Percentiles rank a stretch among this genome's conserved stretches.
Conservation (phyloP, 2,113 vertebrate genomes). For the Sinocyclocheilus anshuiensis region DNA sequence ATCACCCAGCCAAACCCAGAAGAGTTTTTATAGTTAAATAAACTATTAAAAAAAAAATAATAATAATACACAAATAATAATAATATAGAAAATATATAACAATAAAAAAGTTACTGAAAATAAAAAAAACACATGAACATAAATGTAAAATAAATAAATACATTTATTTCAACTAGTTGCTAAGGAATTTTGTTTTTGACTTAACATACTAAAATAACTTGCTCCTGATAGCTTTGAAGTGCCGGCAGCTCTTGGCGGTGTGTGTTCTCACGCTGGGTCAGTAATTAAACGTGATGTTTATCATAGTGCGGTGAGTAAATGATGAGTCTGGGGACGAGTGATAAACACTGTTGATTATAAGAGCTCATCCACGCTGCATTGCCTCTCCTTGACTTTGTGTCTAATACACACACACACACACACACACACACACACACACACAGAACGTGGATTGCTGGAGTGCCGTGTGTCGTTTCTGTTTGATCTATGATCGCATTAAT, state of each 20-base stretch:
- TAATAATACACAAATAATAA: no score
- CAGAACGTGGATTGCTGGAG: background rate
- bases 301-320: constrained; percentile 25
- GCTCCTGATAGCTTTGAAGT: constrained; percentile 41
- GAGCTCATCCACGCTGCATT: constrained; percentile 18
- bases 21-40: background rate
- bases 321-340: constrained; percentile 34
- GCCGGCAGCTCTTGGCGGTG: background rate
- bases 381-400: constrained; percentile 27
- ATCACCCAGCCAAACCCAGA: background rate
- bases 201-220: background rate
- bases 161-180: no score
- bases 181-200: no score
- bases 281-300: constrained; percentile 42
- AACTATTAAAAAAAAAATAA: no score
- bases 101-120: no score
- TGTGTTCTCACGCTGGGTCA: constrained; percentile 33
- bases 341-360: constrained; percentile 42
- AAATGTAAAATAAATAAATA: no score
- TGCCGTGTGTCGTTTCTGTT: constrained; percentile 16
- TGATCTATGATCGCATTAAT: constrained; percentile 13
- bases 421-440: background rate
- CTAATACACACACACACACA: background rate
- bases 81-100: no score
- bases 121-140: no score